Base-by-base conservation (phyloP, 2,888 invertebrate species). In the Ectemnius continuus region DNA sequence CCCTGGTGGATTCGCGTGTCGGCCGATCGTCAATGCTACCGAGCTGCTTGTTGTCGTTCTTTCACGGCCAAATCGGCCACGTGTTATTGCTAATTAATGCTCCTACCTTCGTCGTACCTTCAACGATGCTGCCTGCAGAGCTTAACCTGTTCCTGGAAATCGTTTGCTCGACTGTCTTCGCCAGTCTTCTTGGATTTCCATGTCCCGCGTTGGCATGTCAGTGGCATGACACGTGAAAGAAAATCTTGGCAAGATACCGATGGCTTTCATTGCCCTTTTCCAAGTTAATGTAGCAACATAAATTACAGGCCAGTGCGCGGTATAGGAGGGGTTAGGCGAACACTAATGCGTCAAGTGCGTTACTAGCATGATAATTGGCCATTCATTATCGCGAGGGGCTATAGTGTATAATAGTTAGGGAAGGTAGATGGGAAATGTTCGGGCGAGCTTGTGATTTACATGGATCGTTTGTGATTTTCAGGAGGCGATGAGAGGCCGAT, bases 71-170 rank as follows among this genome's bases (percentile, higher is more conserved):
- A 85, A 86, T 85, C 80, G 60, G 61, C 77, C 65, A 61, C 83
- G 78, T 84, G 85, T 86, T 87, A 83, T 86, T 80, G 82, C 84
- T 86, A 85, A 87, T 87, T 87, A 87, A 87, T 83, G 82, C 68
- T 78, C 36, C 78, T 73, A 78, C 77, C 66, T 63, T 70, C 64
- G 68, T 69, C 75, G 81, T 81, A 81, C 70, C 78, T 85, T 81
- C 73, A 70, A 16, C 26, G 59, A 56, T 63, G 57, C 62, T 56
- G 52, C 45, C 36, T n/a, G 47, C 13, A 36, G 20, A 20, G 56
- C 52, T 60, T 45, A 36, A 36, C 36, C 36, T 11, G 36, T 36
- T 36, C 36, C 36, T 36, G 56, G 66, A 56, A 65, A 62, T 23
- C 61, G 14, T 11, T 8, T 11, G 36, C 3, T 23, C 14, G 45